A percentile compares a stretch with the other conserved stretches of the same genome.
Evolutionary conservation across 2,888 invertebrate genomes (phyloP).

Genomic region (Choreutis nemorana): DNA sequence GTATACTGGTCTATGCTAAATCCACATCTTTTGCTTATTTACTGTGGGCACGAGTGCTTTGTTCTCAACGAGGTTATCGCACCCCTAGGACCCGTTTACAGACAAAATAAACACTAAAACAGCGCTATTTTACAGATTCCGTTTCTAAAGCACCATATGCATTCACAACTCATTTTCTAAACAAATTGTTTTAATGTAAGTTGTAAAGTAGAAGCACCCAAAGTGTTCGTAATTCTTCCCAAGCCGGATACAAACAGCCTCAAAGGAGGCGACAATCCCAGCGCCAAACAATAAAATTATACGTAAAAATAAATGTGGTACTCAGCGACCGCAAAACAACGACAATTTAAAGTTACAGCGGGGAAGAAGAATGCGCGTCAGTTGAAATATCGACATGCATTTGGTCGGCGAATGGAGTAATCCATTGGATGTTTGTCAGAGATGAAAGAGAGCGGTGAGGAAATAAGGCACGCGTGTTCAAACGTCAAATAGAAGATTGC

Average conservation of each 20-base stretch:
- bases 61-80: slow-evolving; percentile 20
- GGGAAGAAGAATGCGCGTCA: slow-evolving; percentile 14
- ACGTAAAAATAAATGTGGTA: slow-evolving; percentile 62
- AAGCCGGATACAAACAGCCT: slow-evolving; percentile 59
- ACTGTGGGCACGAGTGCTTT: slow-evolving; percentile 31
- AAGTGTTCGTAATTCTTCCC: slow-evolving; percentile 54
- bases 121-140: slow-evolving; percentile 31
- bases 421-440: slow-evolving; percentile 21
- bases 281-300: slow-evolving; percentile 60
- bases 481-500: slow-evolving; percentile 44
- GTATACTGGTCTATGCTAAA: too few relatives aligned
- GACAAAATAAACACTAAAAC: slow-evolving; percentile 36
- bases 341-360: too few relatives aligned
- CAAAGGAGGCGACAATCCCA: slow-evolving; percentile 59
- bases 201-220: slow-evolving; percentile 45
- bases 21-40: slow-evolving; percentile 15
- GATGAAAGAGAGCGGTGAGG: slow-evolving; percentile 32
- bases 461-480: slow-evolving; percentile 32
- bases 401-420: slow-evolving; percentile 28
- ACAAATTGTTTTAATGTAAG: slow-evolving; percentile 59
- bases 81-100: slow-evolving; percentile 28
- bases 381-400: slow-evolving; percentile 25
- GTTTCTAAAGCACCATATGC: slow-evolving; percentile 24
- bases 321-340: slow-evolving; percentile 36
- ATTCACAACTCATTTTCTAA: slow-evolving; percentile 39